These are phyloP conservation scores for Taeniopygia guttata DNA, from an alignment of 2,797 vertebrate genomes.

Conservation along the genomic window DNA sequence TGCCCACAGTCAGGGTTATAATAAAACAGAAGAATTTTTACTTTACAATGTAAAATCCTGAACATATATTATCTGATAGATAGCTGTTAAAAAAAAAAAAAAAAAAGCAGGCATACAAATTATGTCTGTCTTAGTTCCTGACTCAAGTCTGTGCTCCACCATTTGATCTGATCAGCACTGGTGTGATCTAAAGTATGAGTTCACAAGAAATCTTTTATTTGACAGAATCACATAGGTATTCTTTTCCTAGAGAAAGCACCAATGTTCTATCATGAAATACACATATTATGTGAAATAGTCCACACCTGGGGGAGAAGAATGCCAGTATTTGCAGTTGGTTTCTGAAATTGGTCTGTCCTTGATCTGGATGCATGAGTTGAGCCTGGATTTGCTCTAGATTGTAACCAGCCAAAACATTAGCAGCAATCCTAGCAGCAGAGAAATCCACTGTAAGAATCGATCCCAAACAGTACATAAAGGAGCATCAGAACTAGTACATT, in stretches of 20 bases:
- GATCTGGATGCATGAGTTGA: neutral
- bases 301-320: neutral
- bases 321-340: neutral
- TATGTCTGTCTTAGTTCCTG: neutral
- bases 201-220: neutral
- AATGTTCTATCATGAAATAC: neutral
- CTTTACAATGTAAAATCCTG: neutral
- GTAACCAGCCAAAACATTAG: conserved; percentile 3
- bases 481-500: neutral
- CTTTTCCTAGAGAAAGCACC: neutral
- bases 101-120: neutral
- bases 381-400: neutral
- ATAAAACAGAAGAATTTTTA: neutral
- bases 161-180: neutral
- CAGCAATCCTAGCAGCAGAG: neutral
- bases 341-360: neutral
- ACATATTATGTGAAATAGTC: neutral
- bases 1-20: neutral
- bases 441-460: neutral
- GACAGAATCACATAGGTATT: neutral
- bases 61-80: neutral
- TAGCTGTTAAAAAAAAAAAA: neutral
- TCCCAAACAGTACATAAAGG: neutral
- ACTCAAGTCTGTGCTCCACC: neutral
- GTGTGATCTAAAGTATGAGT: neutral